phyloP scores from a whole-genome alignment of 2,888 invertebrate species.

The Lasioglossum morio region DNA sequence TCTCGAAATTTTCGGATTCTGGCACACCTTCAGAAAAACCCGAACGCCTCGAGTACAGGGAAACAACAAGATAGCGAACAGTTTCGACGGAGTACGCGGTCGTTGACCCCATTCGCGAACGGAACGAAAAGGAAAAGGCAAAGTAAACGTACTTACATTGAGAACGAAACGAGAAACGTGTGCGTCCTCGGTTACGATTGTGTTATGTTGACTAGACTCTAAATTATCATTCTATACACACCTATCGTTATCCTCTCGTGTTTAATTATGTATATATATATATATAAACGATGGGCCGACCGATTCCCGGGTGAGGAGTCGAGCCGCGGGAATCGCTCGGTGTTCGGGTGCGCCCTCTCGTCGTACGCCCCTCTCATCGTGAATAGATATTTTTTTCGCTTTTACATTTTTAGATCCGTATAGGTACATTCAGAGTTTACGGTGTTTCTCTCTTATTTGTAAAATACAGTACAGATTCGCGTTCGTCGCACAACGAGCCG shows the following conservation, averaged over 20 bases:
- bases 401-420: constrained; percentile 37
- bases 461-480: constrained; percentile 62
- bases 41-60: constrained; percentile 41
- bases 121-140: constrained; percentile 13
- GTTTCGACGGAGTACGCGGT: constrained; percentile 8
- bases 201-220: constrained; percentile 81
- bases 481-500: constrained; percentile 36
- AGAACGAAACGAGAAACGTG: constrained; percentile 60
- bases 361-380: neutral
- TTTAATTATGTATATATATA: constrained; percentile 58
- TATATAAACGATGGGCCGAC: constrained; percentile 34
- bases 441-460: constrained; percentile 59
- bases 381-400: neutral
- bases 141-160: constrained; percentile 9
- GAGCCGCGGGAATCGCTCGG: neutral
- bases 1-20: neutral
- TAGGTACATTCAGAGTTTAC: constrained; percentile 68
- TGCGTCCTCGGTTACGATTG: constrained; percentile 74
- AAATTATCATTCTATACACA: constrained; percentile 76
- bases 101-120: constrained; percentile 20
- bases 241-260: constrained; percentile 66
- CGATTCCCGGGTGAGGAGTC: neutral
- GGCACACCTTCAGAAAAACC: neutral
- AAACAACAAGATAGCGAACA: constrained; percentile 38
- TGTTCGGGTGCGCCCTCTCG: neutral